Conservation (phyloP, 2,888 invertebrate genomes). For the Nymphalis urticae region DNA sequence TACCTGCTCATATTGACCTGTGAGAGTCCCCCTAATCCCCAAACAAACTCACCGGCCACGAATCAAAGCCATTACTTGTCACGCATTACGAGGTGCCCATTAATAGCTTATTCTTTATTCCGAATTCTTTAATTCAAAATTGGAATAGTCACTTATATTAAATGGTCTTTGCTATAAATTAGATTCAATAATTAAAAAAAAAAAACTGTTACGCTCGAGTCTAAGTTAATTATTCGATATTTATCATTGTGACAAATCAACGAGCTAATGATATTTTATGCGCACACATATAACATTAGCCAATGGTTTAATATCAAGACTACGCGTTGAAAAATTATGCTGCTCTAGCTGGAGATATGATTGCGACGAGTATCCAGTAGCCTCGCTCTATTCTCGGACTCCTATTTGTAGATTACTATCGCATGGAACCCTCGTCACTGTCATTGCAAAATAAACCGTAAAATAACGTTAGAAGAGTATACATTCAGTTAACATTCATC, state of each 20-base stretch:
- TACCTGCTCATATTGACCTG: constrained; percentile 74
- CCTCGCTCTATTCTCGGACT: constrained; percentile 80
- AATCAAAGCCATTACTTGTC: constrained; percentile 62
- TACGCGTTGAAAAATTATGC: constrained; percentile 52
- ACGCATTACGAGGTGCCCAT: constrained; percentile 40
- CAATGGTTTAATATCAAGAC: constrained; percentile 9
- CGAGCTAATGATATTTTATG: not conserved
- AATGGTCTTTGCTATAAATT: too few species aligned
- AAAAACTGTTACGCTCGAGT: too few species aligned
- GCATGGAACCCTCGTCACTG: constrained; percentile 60
- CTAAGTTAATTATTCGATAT: not conserved
- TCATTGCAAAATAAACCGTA: constrained; percentile 61
- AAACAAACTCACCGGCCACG: constrained; percentile 62
- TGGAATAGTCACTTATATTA: too few species aligned
- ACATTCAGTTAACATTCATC: constrained; percentile 46
- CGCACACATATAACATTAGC: not conserved
- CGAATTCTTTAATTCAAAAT: constrained; percentile 4
- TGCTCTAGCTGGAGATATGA: constrained; percentile 68
- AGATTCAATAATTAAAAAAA: too few species aligned
- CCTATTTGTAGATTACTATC: constrained; percentile 79
- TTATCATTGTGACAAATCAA: not conserved
- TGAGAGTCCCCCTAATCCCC: constrained; percentile 58
- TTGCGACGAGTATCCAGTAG: constrained; percentile 67
- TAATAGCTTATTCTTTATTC: constrained; percentile 32
- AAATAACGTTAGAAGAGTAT: constrained; percentile 51